A percentile compares a stretch with the other conserved stretches of the same genome.
Conservation (phyloP, 2,113 vertebrate genomes). For the Ciconia maguari region DNA sequence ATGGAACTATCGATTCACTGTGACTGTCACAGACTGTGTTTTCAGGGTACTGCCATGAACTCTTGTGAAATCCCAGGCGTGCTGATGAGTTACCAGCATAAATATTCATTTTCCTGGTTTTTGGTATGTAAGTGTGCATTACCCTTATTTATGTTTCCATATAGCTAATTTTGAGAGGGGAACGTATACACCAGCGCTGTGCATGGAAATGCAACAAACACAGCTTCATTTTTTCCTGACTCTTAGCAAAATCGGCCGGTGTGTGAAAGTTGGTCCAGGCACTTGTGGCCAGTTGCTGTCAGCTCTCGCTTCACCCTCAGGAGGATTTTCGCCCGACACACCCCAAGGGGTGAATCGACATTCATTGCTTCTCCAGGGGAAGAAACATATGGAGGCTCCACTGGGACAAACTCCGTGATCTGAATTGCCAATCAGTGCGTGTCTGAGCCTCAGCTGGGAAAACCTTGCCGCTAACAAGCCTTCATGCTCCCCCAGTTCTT, state of each 20-base stretch:
- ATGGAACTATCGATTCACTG: accelerated
- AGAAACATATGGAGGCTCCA: constrained; percentile 64
- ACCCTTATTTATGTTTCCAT: neutral
- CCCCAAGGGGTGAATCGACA: constrained; percentile 68
- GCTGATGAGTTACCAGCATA: neutral
- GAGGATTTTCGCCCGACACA: constrained; percentile 34
- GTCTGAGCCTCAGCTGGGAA: constrained; percentile 65
- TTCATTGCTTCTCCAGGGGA: constrained; percentile 66
- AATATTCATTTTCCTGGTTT: neutral
- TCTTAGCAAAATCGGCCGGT: neutral
- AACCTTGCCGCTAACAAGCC: constrained; percentile 61
- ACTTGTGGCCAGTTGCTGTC: constrained; percentile 64
- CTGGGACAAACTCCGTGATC: constrained; percentile 7
- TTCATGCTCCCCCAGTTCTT: constrained; percentile 58
- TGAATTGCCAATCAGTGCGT: constrained; percentile 53
- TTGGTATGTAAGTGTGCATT: accelerated
- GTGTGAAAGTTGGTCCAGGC: neutral
- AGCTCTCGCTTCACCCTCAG: constrained; percentile 47
- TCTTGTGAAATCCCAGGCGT: neutral
- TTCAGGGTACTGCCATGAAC: neutral
- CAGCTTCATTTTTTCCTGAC: neutral
- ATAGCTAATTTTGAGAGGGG: neutral
- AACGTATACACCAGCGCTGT: accelerated
- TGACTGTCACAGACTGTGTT: accelerated
- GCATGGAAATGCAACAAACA: accelerated